A percentile compares a stretch with the other conserved stretches of the same genome.
These are phyloP conservation scores for Polypedilum vanderplanki DNA, from an alignment of 1,140 invertebrate genomes.

Conservation along the genomic window DNA sequence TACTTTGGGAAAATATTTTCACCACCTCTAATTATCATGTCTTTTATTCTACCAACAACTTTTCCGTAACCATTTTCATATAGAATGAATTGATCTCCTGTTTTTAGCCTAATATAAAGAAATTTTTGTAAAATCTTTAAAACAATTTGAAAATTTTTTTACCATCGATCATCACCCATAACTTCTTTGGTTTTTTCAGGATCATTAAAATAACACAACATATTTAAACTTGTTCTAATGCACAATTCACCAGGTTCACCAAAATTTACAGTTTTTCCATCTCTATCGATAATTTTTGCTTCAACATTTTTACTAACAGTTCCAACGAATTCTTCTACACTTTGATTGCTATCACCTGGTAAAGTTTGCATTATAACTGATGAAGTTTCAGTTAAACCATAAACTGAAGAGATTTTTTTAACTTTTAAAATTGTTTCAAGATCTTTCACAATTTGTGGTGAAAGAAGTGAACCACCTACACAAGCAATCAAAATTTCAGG, in stretches of 20 bases:
- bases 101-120: not conserved
- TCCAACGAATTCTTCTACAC: constrained; percentile 68
- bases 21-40: constrained; percentile 86
- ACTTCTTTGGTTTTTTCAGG: constrained; percentile 69
- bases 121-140: not conserved
- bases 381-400: constrained; percentile 83
- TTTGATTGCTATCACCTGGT: constrained; percentile 55
- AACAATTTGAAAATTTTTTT: not conserved
- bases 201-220: constrained; percentile 83
- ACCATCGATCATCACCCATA: constrained; percentile 67
- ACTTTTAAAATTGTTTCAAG: constrained; percentile 49
- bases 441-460: constrained; percentile 61
- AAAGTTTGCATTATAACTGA: constrained; percentile 63
- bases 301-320: constrained; percentile 71
- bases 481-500: constrained; percentile 52
- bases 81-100: constrained; percentile 60
- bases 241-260: constrained; percentile 75
- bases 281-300: constrained; percentile 65
- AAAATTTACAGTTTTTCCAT: constrained; percentile 63
- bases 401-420: constrained; percentile 60
- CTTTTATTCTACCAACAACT: constrained; percentile 79
- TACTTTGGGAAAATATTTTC: constrained; percentile 88
- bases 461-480: constrained; percentile 68
- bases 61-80: constrained; percentile 67
- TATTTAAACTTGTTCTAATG: constrained; percentile 70